A percentile compares a stretch with the other conserved stretches of the same genome.
Evolutionary conservation across 2,888 invertebrate species (phyloP).

Genomic region (Allophyes oxyacanthae): DNA sequence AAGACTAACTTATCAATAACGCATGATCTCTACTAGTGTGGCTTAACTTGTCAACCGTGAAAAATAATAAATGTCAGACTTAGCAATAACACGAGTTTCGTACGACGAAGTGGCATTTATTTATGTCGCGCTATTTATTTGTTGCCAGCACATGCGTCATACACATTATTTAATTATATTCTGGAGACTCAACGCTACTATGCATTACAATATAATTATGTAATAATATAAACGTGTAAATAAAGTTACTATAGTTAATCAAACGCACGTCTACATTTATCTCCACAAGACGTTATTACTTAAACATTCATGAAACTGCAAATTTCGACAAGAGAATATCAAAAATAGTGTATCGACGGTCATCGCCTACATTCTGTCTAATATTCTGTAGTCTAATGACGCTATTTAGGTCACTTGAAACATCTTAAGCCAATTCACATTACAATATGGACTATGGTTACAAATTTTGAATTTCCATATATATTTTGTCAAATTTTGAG

Average conservation of each 20-base stretch:
- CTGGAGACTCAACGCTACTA: conserved; percentile 83
- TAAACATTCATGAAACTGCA: conserved; percentile 83
- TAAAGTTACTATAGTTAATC: conserved; percentile 86
- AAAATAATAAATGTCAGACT: conserved; percentile 21
- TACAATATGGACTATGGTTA: conserved; percentile 77
- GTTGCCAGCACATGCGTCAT: conserved; percentile 76
- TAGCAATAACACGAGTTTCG: conserved; percentile 16
- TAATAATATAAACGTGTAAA: conserved; percentile 80
- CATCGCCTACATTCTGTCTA: conserved; percentile 84
- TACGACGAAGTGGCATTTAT: conserved; percentile 21
- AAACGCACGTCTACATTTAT: conserved; percentile 78
- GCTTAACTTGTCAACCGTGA: conserved; percentile 5
- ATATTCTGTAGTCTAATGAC: conserved; percentile 84
- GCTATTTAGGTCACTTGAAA: conserved; percentile 82
- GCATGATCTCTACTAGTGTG: conserved; percentile 33
- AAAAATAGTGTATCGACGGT: conserved; percentile 88
- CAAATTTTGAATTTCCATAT: conserved; percentile 69
- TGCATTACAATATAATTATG: conserved; percentile 80
- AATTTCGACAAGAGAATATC: conserved; percentile 90
- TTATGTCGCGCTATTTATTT: conserved; percentile 46
- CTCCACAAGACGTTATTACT: conserved; percentile 73
- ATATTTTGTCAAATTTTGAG: conserved; percentile 35
- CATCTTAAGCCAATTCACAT: conserved; percentile 77
- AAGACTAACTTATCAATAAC: conserved; percentile 21
- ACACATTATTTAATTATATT: conserved; percentile 73